Evolutionary conservation across 2,888 invertebrate species (phyloP).

Genomic region (Cheilosia grossa): DNA sequence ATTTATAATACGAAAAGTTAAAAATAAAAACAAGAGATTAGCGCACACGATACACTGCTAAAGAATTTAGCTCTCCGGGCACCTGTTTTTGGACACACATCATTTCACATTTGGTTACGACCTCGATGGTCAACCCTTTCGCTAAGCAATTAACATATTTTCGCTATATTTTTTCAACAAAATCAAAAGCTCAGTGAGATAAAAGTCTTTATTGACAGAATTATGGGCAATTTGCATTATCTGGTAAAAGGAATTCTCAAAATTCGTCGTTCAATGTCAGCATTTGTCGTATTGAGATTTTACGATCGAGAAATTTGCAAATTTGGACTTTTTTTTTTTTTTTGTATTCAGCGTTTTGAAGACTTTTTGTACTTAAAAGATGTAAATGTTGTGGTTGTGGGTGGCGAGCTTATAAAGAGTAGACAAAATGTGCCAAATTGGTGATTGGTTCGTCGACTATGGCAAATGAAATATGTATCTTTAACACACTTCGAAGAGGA

Average conservation of each 20-base stretch:
- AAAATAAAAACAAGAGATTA: conserved; percentile 36
- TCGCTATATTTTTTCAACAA: conserved; percentile 12
- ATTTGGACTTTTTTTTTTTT: neutral
- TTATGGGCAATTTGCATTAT: conserved; percentile 49
- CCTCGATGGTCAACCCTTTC: conserved; percentile 45
- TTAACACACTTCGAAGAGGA: no score
- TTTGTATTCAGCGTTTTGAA: no score
- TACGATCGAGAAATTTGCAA: neutral
- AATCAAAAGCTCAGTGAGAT: conserved; percentile 27
- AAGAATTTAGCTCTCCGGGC: conserved; percentile 28
- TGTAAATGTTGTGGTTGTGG: no score
- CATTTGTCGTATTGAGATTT: conserved; percentile 3
- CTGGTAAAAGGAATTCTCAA: neutral
- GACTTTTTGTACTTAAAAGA: no score
- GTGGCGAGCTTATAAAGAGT: no score
- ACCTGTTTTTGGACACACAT: neutral
- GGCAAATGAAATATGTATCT: no score
- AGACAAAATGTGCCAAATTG: no score
- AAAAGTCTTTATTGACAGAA: conserved; percentile 16
- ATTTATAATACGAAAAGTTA: conserved; percentile 44
- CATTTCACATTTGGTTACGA: conserved; percentile 3
- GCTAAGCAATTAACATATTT: conserved; percentile 40
- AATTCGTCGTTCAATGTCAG: conserved; percentile 1
- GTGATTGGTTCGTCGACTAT: no score
- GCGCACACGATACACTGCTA: conserved; percentile 15